Conservation (phyloP, 2,888 invertebrate species). For the Limnephilus lunatus region DNA sequence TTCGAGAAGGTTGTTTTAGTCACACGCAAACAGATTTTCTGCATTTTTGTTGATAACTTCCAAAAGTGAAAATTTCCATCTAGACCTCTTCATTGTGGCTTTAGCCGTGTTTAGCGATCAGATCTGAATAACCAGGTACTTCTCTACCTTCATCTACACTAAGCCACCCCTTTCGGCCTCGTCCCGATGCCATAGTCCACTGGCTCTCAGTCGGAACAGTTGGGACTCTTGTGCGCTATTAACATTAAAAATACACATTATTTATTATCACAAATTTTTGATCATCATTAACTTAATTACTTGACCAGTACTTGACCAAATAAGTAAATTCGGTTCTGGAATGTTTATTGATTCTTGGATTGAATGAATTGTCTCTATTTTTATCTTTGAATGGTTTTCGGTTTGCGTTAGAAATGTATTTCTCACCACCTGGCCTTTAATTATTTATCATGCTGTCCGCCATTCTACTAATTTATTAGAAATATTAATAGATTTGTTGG, state of each 20-base stretch:
- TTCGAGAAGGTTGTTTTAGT: too few species aligned
- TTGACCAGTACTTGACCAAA: not conserved
- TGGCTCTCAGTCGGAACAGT: too few species aligned
- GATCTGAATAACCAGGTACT: too few species aligned
- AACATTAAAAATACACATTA: too few species aligned
- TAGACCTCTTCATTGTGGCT: too few species aligned
- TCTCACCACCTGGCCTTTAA: not conserved
- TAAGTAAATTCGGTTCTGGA: not conserved
- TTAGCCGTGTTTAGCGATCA: too few species aligned
- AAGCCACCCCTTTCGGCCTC: too few species aligned
- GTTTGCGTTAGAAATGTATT: constrained; percentile 3
- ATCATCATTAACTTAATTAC: not conserved
- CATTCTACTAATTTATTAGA: not conserved
- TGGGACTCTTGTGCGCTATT: too few species aligned
- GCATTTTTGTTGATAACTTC: not conserved
- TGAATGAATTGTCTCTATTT: not conserved
- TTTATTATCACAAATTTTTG: not conserved
- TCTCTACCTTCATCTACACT: too few species aligned
- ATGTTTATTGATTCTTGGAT: constrained; percentile 29
- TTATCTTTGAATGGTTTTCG: not conserved
- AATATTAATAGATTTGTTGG: not conserved
- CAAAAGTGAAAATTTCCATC: too few species aligned
- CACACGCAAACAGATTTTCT: not conserved
- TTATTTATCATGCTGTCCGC: not conserved
- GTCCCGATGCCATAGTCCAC: too few species aligned